A percentile compares a stretch with the other conserved stretches of the same genome.
phyloP scores from a whole-genome alignment of 2,888 invertebrate genomes.

The Unio delphinus region DNA sequence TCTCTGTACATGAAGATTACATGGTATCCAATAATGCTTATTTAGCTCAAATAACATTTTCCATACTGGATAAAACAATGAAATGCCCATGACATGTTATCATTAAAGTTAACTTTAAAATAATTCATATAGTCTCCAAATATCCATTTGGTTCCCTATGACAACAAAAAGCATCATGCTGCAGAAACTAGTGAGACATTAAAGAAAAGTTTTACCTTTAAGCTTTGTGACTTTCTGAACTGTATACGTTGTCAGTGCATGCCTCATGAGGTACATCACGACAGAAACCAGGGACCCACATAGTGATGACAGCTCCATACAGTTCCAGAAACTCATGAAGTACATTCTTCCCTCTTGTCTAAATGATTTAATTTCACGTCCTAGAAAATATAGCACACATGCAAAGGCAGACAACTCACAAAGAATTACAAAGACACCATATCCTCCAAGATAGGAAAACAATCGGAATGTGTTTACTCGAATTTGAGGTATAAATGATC shows the following conservation, averaged over 20 bases:
- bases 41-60: no score
- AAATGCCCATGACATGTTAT: no score
- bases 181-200: neutral
- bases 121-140: no score
- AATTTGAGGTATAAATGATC: conserved; percentile 28
- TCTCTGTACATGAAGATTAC: no score
- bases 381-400: conserved; percentile 41
- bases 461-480: conserved; percentile 45
- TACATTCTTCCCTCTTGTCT: conserved; percentile 28
- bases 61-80: no score
- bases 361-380: conserved; percentile 38
- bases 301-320: conserved; percentile 43
- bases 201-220: conserved; percentile 33
- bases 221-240: conserved; percentile 40
- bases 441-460: conserved; percentile 51
- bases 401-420: conserved; percentile 43
- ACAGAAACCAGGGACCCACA: conserved; percentile 39
- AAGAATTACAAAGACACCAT: conserved; percentile 41
- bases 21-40: no score
- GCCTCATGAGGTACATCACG: conserved; percentile 48
- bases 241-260: conserved; percentile 47
- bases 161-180: neutral
- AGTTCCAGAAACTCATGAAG: conserved; percentile 52
- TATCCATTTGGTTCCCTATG: no score
- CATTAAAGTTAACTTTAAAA: no score